Percentiles rank a stretch among this genome's conserved stretches.
phyloP scores from a whole-genome alignment of 2,113 vertebrate genomes.

The Galeopterus variegatus region DNA sequence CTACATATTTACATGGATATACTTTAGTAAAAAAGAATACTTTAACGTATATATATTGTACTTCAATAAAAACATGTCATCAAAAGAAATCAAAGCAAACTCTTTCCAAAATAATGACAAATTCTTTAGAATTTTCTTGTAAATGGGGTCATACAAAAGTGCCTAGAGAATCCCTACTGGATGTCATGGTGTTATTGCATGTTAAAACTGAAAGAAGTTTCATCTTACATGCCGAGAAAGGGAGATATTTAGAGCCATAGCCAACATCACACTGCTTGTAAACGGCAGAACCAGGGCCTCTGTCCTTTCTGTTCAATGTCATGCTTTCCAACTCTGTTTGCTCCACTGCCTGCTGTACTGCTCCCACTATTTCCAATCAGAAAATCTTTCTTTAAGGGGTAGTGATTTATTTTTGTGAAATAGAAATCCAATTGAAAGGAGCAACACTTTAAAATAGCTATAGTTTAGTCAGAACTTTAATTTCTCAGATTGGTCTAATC shows the following conservation, averaged over 20 bases:
- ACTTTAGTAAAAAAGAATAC: not conserved
- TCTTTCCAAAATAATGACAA: not conserved
- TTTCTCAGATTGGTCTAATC: not conserved
- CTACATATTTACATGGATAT: not conserved
- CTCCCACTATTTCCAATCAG: not conserved
- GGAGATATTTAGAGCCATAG: fast-evolving
- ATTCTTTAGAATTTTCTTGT: not conserved
- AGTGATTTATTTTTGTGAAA: not conserved
- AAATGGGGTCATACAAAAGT: not conserved
- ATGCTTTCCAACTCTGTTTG: not conserved
- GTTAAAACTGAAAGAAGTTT: not conserved
- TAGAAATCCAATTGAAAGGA: not conserved
- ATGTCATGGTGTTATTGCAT: no score
- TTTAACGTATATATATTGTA: not conserved
- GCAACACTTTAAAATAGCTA: no score
- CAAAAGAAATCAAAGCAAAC: not conserved
- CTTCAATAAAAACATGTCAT: not conserved
- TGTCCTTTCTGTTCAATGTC: no score
- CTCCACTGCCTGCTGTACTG: not conserved
- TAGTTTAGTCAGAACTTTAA: not conserved
- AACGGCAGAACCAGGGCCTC: not conserved
- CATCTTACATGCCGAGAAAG: fast-evolving
- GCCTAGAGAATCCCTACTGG: not conserved
- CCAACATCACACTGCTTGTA: not conserved
- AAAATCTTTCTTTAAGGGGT: not conserved